Percentiles rank a stretch among this genome's conserved stretches.
Conservation (phyloP, 2,888 invertebrate species). For the Hermaeophaga mercurialis region DNA sequence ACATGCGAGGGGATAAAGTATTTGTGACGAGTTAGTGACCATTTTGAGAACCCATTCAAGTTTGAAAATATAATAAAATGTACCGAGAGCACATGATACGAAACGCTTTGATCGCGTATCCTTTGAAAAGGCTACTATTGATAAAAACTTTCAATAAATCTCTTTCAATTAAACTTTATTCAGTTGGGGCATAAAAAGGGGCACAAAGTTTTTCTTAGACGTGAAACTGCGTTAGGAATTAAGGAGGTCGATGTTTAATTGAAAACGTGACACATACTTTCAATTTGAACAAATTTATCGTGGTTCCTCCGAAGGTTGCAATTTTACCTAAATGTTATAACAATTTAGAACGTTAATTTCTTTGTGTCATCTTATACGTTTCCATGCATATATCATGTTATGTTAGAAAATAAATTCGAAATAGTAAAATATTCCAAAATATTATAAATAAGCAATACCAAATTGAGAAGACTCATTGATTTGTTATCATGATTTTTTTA, state of each 20-base stretch:
- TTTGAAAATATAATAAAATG: slow-evolving; percentile 2
- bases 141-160: background rate
- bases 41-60: background rate
- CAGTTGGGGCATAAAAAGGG: slow-evolving; percentile 4
- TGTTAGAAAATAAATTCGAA: too few species aligned
- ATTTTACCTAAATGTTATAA: too few species aligned
- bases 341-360: too few species aligned
- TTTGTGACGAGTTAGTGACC: slow-evolving; percentile 1
- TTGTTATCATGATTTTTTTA: too few species aligned
- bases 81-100: background rate
- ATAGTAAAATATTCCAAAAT: too few species aligned
- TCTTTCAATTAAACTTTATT: slow-evolving; percentile 6
- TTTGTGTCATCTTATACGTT: too few species aligned
- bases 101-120: background rate
- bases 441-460: too few species aligned
- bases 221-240: background rate
- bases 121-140: slow-evolving; percentile 1
- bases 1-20: background rate
- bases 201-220: background rate
- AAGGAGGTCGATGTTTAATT: background rate
- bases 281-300: too few species aligned
- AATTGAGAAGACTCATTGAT: too few species aligned
- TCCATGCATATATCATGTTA: too few species aligned
- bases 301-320: too few species aligned
- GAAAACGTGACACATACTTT: too few species aligned